phyloP scores from a whole-genome alignment of 2,888 invertebrate genomes.

The Bombylius discolor region DNA sequence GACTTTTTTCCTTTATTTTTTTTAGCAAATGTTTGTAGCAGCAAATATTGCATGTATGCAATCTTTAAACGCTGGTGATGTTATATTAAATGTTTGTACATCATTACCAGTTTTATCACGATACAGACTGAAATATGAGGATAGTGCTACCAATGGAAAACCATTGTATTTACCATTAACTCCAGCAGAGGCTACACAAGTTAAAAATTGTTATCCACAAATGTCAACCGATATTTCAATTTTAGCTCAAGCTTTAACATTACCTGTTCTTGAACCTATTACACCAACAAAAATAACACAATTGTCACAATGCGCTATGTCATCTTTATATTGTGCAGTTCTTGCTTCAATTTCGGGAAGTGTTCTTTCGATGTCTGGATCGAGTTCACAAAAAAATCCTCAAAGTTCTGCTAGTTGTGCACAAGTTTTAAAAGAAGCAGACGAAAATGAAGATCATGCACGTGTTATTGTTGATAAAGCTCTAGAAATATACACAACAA shows the following conservation, averaged over 20 bases:
- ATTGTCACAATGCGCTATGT: constrained; percentile 67
- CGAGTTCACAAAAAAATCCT: constrained; percentile 42
- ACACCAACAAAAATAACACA: constrained; percentile 71
- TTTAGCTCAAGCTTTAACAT: constrained; percentile 59
- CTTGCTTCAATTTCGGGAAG: constrained; percentile 54
- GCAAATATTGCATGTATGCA: constrained; percentile 68
- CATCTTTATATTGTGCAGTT: constrained; percentile 69
- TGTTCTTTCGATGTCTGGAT: constrained; percentile 43
- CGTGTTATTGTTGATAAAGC: constrained; percentile 78
- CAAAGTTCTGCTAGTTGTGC: constrained; percentile 17
- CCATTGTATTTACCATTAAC: constrained; percentile 52
- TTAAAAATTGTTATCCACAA: constrained; percentile 55
- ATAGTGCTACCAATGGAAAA: constrained; percentile 45
- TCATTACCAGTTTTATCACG: constrained; percentile 52
- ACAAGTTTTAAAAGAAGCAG: constrained; percentile 39
- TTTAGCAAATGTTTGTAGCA: constrained; percentile 61
- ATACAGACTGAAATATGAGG: constrained; percentile 41
- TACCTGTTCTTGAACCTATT: constrained; percentile 80
- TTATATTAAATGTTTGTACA: constrained; percentile 68
- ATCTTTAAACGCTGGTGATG: constrained; percentile 68
- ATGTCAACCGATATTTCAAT: constrained; percentile 78
- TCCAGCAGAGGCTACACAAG: constrained; percentile 59
- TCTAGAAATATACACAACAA: constrained; percentile 69
- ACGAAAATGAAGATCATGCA: constrained; percentile 69
- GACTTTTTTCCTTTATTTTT: constrained; percentile 11